Percentiles rank a stretch among this genome's conserved stretches.
Conservation (phyloP, 2,797 vertebrate species). For the Lycodopsis pacificus region DNA sequence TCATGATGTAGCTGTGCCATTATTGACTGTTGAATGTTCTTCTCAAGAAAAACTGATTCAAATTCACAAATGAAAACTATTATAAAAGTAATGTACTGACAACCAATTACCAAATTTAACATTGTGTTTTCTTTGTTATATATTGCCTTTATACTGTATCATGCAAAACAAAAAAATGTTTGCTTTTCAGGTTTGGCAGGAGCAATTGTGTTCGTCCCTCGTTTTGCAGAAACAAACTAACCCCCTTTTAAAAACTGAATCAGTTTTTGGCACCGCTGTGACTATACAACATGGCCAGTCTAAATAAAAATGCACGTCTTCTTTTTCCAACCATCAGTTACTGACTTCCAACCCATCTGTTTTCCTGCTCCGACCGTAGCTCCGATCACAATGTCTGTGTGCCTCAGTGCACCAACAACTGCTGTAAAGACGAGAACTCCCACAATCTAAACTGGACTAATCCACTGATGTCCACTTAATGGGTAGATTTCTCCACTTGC, state of each 20-base stretch:
- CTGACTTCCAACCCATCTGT: slow-evolving; percentile 24
- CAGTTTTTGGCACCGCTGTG: slow-evolving; percentile 19
- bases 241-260: slow-evolving; percentile 7
- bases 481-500: slow-evolving; percentile 14
- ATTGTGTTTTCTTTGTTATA: not conserved
- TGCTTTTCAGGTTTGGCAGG: slow-evolving; percentile 9
- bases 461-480: slow-evolving; percentile 31
- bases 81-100: not conserved
- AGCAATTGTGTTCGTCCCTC: slow-evolving; percentile 5
- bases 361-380: slow-evolving; percentile 9
- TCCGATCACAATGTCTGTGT: slow-evolving; percentile 14
- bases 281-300: slow-evolving; percentile 14
- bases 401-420: not conserved
- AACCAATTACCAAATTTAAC: not conserved
- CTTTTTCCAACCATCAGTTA: slow-evolving; percentile 34
- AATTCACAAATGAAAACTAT: not conserved
- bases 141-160: not conserved
- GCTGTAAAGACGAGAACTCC: not conserved
- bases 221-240: slow-evolving; percentile 20
- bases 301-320: slow-evolving; percentile 34
- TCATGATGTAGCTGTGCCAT: not conserved
- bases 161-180: slow-evolving; percentile 6
- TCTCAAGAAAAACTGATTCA: not conserved
- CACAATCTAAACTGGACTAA: slow-evolving; percentile 1
- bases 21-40: not conserved